Evolutionary conservation across 1,140 invertebrate species (phyloP).

Genomic region (Dinoponera quadriceps): DNA sequence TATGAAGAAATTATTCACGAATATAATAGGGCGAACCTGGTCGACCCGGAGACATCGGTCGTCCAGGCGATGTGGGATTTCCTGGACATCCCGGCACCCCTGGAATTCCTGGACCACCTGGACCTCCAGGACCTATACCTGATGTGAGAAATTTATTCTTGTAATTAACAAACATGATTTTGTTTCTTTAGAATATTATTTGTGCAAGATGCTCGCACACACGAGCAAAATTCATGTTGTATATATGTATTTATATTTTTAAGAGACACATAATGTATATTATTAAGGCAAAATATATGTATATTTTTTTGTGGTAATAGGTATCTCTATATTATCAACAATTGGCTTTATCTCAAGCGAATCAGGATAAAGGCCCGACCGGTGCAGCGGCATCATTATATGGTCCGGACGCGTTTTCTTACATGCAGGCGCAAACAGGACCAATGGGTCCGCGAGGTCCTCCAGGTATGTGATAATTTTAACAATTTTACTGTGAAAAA

Average conservation of each 20-base stretch:
- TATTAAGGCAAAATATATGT: neutral
- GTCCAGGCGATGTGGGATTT: slow-evolving; percentile 87
- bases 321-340: slow-evolving; percentile 88
- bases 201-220: neutral
- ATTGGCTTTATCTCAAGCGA: slow-evolving; percentile 88
- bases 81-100: slow-evolving; percentile 89
- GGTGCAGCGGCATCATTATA: slow-evolving; percentile 79
- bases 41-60: slow-evolving; percentile 86
- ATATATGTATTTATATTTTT: neutral
- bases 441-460: slow-evolving; percentile 90
- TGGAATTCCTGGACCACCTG: slow-evolving; percentile 90
- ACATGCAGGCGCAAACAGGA: slow-evolving; percentile 92
- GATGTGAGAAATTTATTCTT: slow-evolving; percentile 87
- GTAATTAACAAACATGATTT: slow-evolving; percentile 18
- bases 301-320: slow-evolving; percentile 72
- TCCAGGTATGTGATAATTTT: slow-evolving; percentile 84
- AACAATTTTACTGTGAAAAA: slow-evolving; percentile 26
- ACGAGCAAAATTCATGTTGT: neutral
- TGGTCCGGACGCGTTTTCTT: slow-evolving; percentile 89
- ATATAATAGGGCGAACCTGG: slow-evolving; percentile 86
- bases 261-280: neutral
- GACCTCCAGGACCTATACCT: slow-evolving; percentile 90
- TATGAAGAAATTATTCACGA: neutral
- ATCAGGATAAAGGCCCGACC: slow-evolving; percentile 91
- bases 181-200: neutral